Conservation (phyloP, 2,888 invertebrate species). For the Acleris emargana region DNA sequence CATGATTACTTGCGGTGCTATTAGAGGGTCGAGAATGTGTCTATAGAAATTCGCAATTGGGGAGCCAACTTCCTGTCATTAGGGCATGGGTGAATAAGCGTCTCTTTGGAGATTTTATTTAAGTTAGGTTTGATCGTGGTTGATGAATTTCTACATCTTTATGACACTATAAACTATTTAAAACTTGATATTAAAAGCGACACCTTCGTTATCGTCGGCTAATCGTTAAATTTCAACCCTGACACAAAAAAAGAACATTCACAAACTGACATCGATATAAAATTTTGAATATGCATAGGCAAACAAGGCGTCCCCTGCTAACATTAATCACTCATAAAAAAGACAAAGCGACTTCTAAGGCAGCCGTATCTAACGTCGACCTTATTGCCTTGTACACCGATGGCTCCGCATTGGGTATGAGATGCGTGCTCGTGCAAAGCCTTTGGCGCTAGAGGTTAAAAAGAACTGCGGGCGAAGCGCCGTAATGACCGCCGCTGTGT, state of each 20-base stretch:
- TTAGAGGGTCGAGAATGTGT: slow-evolving; percentile 48
- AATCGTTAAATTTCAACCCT: slow-evolving; percentile 34
- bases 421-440: slow-evolving; percentile 3
- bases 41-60: slow-evolving; percentile 39
- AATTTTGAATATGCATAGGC: slow-evolving; percentile 67
- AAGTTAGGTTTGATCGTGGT: slow-evolving; percentile 1
- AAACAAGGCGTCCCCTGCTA: slow-evolving; percentile 56
- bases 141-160: background rate
- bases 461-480: slow-evolving; percentile 33
- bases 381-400: slow-evolving; percentile 41
- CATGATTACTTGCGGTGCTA: slow-evolving; percentile 60
- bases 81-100: slow-evolving; percentile 1
- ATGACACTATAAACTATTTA: no score
- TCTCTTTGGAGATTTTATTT: background rate
- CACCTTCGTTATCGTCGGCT: no score
- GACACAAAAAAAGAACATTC: slow-evolving; percentile 35
- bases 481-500: slow-evolving; percentile 52
- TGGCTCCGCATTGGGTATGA: slow-evolving; percentile 14
- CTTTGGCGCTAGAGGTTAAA: slow-evolving; percentile 8
- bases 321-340: slow-evolving; percentile 83
- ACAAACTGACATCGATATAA: slow-evolving; percentile 50
- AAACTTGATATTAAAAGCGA: no score
- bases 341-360: slow-evolving; percentile 73
- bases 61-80: slow-evolving; percentile 17
- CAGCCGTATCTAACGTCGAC: slow-evolving; percentile 72